Conservation (phyloP, 1,140 invertebrate genomes). For the Scylla paramamosain region DNA sequence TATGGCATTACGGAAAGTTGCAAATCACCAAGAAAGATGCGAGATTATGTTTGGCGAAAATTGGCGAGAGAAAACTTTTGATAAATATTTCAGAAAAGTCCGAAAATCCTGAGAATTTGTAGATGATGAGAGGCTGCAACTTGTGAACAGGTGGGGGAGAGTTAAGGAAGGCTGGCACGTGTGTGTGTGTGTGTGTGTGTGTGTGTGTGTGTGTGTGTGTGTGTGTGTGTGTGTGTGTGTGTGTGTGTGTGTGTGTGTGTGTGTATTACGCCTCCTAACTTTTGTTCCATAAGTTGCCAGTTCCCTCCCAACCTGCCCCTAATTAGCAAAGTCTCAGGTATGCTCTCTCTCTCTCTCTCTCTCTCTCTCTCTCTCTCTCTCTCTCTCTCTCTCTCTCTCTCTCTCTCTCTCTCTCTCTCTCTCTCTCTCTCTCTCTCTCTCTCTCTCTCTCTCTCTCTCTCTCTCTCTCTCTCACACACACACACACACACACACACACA, state of each 20-base stretch:
- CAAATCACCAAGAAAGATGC: too few species aligned
- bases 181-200: background rate
- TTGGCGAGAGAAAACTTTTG: too few species aligned
- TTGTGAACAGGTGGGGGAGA: too few species aligned
- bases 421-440: constrained; percentile 6
- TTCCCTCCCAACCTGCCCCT: background rate
- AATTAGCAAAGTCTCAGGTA: constrained; percentile 23
- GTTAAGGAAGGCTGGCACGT: background rate
- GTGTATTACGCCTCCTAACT: constrained; percentile 1
- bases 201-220: constrained; percentile 11
- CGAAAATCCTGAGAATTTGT: too few species aligned
- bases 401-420: constrained; percentile 1
- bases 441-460: background rate
- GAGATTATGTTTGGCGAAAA: too few species aligned
- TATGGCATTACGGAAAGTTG: too few species aligned
- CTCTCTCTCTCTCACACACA: constrained; percentile 15
- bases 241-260: background rate
- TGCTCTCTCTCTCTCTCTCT: constrained; percentile 2
- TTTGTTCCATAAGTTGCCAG: background rate
- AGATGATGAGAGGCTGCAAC: too few species aligned
- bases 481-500: background rate
- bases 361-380: background rate
- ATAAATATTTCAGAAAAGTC: too few species aligned
- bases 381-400: background rate
- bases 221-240: constrained; percentile 20